Evolutionary conservation across 2,797 vertebrate species (phyloP), one percentile per base, ranked within the genome.

Genomic region (Tapera naevia): DNA sequence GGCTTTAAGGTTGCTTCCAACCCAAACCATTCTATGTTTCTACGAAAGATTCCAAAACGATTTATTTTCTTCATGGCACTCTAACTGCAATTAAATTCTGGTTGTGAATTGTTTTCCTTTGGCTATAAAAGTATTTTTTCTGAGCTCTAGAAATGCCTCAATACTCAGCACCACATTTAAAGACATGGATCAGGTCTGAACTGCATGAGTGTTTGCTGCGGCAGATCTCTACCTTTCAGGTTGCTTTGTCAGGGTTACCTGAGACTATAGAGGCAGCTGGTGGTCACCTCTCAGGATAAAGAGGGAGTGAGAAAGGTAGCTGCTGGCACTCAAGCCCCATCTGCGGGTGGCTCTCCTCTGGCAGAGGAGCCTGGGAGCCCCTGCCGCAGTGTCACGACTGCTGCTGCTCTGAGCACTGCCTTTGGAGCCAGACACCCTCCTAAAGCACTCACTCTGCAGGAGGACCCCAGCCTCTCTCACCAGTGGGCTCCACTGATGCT

Each of bases 331-430:
- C 2, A 6, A 45, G 35, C 1, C 3, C 32, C 23, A n/a, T 27
- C 35, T 2, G 11, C 0, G 0, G 54, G 22, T 0, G 1, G 22
- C 14, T 27, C 50, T 6, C 28, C 39, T 37, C 17, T 0, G 4
- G 41, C 50, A 65, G 41, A 50, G 35, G 30, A 56, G 33, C 57
- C 18, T 3, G 0, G 39, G 15, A 28, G 33, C 56, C 46, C 10
- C 53, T 35, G 61, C 43, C 3, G 0, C 5, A 4, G 25, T 21
- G 33, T 43, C 27, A 37, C 8, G 0, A 61, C 51, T 35, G 61
- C 19, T 16, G 45, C 57, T 14, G 56, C 57, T 41, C 45, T 6
- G 1, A n/a, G 37, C 0, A 5, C 66, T 53, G 43, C 1, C 1
- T 16, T 22, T 21, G 57, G 48, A 48, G 73, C 17, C 41, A 48